A percentile compares a stretch with the other conserved stretches of the same genome.
Conservation (phyloP, 37 sponge, comb jelly and placozoan genomes). For the Hormiphora californensis region DNA sequence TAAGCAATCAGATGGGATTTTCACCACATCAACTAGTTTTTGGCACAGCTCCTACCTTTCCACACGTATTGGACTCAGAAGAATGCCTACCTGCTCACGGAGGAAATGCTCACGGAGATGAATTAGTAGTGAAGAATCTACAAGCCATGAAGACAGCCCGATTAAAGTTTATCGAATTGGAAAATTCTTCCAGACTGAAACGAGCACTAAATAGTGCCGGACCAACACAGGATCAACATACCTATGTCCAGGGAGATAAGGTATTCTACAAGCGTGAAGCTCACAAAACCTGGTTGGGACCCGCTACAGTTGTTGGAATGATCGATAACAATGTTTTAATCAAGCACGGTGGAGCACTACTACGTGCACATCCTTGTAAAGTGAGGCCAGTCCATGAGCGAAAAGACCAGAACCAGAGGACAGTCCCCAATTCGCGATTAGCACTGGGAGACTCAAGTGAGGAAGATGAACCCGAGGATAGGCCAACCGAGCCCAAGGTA, state of each 20-base stretch:
- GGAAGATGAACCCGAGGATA: no score
- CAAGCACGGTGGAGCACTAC: slow-evolving; percentile 1
- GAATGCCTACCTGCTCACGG: no score
- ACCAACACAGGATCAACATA: background rate
- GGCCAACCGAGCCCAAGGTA: no score
- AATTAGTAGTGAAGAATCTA: no score
- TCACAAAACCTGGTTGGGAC: background rate
- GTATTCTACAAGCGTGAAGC: slow-evolving; percentile 18
- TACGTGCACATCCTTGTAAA: slow-evolving; percentile 5
- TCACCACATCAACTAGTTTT: slow-evolving; percentile 21
- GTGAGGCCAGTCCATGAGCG: no score
- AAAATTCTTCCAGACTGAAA: background rate
- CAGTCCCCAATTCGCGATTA: no score
- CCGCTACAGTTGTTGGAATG: slow-evolving; percentile 1
- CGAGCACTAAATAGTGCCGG: background rate
- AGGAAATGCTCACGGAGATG: no score
- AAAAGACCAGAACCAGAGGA: no score
- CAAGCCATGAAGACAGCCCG: background rate
- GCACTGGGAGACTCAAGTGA: no score
- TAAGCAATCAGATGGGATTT: background rate
- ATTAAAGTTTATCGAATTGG: slow-evolving; percentile 34
- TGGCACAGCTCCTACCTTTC: background rate
- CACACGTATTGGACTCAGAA: no score
- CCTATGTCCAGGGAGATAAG: background rate
- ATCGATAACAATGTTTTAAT: background rate